Base-by-base conservation (phyloP, 1,140 invertebrate species). In the Diploscapter pachys region DNA sequence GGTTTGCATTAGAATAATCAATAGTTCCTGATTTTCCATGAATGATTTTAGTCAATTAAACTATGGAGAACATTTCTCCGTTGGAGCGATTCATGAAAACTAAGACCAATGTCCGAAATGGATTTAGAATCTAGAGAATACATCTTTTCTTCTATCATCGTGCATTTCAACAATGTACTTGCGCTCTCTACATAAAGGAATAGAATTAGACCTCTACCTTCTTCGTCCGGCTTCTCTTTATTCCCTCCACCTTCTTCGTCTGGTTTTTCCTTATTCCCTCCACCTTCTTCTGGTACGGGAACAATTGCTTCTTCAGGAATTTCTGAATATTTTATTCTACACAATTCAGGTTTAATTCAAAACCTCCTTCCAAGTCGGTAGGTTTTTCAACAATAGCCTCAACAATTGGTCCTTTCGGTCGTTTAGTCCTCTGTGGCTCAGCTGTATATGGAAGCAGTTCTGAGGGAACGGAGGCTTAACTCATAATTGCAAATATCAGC, bases 291-390 rank as follows among this genome's bases (percentile, higher is more conserved):
- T 31, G 31, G 31, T 31, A 31, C 31, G 31, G 57, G 63, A 57
- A 59, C 31, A 0, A 74, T 8, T 0, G 59, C 57, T 59, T 54
- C 56, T 4, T 78, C 76, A 3, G 56, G 77, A 53, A 52, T n/a
- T 63, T 71, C 56, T 31, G 31, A 31, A 31, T 31, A 31, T 31
- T 31, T 31, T 31, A 31, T 31, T 31, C 31, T 31, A 31, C 31
- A 31, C 31, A 31, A 31, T 31, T 31, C 31, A 31, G 31, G 31
- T 31, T 31, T 31, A 31, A 31, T 31, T 31, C 31, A 31, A 31
- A 31, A 31, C 31, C 31, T 31, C 31, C 31, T 31, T 31, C 31
- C 31, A 31, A 31, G 31, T 31, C 31, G 31, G 31, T 31, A 31
- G 31, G 50, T 56, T 61, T 61, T 50, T 68, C 54, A 6, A 61